Base-by-base conservation (phyloP, 1,140 invertebrate genomes). In the Rhizoglyphus robini region DNA sequence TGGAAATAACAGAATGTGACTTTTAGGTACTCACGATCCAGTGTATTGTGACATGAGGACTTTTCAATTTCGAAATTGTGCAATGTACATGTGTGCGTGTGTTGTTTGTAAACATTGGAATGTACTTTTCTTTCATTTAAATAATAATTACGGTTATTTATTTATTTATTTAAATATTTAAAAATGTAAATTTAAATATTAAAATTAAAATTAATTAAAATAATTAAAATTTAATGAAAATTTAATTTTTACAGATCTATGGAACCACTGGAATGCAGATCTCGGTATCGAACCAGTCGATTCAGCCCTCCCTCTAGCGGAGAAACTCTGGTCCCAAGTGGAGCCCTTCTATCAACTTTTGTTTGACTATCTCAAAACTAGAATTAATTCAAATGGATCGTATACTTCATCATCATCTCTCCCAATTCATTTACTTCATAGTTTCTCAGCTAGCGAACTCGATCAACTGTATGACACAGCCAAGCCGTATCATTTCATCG, bases 211-310 rank as follows among this genome's bases (percentile, higher is more conserved):
- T n/a, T n/a, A n/a, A n/a, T n/a, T n/a, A n/a, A n/a, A n/a, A n/a
- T n/a, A n/a, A n/a, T n/a, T n/a, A n/a, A n/a, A n/a, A n/a, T n/a
- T n/a, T n/a, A n/a, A n/a, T n/a, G n/a, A n/a, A n/a, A n/a, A n/a
- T n/a, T n/a, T n/a, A n/a, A n/a, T n/a, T n/a, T n/a, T n/a, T n/a
- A 41, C 36, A 60, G 58, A 20, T 23, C 29, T 60, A 34, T 60
- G 58, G 58, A 60, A 60, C 29, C 2, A 46, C 13, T 3, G 2
- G 3, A 60, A 60, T 60, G 11, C 11, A 27, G 58, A 60, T 46
- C 29, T 60, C 2, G 27, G 27, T 5, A 60, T 60, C 25, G 58
- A n/a, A 4, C 3, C 3, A 34, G 29, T 46, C 25, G 38, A 60
- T 32, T 27, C 13, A 32, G 25, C 27, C 2, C 30, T 3, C 2